A percentile compares a stretch with the other conserved stretches of the same genome.
Conservation (phyloP, 2,113 vertebrate genomes). For the Hippocampus comes region DNA sequence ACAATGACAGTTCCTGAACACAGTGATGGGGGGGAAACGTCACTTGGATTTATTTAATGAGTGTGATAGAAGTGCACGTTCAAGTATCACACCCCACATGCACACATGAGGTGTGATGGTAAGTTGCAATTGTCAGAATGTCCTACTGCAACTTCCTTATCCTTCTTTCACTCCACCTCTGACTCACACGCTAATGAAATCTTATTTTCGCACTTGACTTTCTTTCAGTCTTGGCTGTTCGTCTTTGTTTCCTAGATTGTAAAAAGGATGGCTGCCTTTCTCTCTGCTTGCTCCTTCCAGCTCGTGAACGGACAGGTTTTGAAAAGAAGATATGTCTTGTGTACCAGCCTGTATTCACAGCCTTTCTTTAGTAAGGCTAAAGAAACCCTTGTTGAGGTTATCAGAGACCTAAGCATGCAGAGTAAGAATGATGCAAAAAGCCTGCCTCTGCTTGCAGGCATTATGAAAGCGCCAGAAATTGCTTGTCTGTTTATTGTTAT, state of each 20-base stretch:
- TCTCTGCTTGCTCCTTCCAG: conserved; percentile 11
- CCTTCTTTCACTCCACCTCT: background rate
- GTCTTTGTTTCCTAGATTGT: conserved; percentile 8
- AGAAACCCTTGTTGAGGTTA: conserved; percentile 27
- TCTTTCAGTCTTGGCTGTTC: conserved; percentile 4
- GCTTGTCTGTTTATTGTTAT: conserved; percentile 48
- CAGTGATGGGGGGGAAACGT: conserved; percentile 7
- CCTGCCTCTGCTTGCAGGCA: conserved; percentile 35
- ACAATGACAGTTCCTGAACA: conserved; percentile 40
- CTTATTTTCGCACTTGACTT: background rate
- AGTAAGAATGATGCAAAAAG: conserved; percentile 26
- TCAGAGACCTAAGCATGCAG: conserved; percentile 39
- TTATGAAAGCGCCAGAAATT: conserved; percentile 53
- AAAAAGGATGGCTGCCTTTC: conserved; percentile 2
- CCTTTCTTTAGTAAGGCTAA: conserved; percentile 9
- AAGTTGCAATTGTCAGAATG: conserved; percentile 38
- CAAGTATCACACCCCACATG: conserved; percentile 31
- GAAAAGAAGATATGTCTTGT: conserved; percentile 33
- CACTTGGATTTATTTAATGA: conserved; percentile 30
- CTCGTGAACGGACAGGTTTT: conserved; percentile 25
- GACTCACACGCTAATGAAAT: background rate
- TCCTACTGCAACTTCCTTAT: conserved; percentile 5
- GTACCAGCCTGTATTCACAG: conserved; percentile 41
- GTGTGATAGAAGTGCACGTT: conserved; percentile 45
- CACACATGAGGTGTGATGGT: conserved; percentile 30